phyloP scores from a whole-genome alignment of 2,888 invertebrate genomes.

The Agrochola lychnidis region DNA sequence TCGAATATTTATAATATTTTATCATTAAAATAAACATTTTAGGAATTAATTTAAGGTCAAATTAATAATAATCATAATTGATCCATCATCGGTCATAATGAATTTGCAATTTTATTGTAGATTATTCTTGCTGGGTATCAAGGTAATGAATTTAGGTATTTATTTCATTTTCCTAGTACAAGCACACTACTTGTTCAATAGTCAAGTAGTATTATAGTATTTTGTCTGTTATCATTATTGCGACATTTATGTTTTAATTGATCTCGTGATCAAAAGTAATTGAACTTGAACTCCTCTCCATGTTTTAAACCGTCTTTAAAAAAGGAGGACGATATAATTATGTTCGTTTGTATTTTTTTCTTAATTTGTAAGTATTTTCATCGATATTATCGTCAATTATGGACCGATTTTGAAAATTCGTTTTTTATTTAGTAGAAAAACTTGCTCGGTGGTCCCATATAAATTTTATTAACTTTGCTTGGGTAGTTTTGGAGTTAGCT shows the following conservation, averaged over 20 bases:
- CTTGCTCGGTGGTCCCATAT: too few species aligned
- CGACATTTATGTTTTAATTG: not conserved
- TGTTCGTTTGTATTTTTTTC: too few species aligned
- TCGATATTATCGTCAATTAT: too few species aligned
- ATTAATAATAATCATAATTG: slow-evolving; percentile 32
- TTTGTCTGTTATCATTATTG: not conserved
- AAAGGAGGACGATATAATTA: too few species aligned
- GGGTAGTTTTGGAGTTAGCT: too few species aligned
- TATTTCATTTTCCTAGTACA: not conserved
- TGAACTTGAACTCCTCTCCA: not conserved
- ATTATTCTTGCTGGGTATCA: slow-evolving; percentile 19
- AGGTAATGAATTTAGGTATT: slow-evolving; percentile 6
- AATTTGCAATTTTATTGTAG: slow-evolving; percentile 32
- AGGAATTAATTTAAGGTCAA: not conserved
- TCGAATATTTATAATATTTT: not conserved
- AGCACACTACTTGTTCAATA: not conserved
- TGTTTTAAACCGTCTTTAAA: too few species aligned
- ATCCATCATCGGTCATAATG: slow-evolving; percentile 18
- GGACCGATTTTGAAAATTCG: too few species aligned
- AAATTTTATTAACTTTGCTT: too few species aligned
- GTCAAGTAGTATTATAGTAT: not conserved
- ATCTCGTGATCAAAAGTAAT: not conserved
- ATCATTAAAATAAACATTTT: not conserved
- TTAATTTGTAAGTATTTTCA: too few species aligned
- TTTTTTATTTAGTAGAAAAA: too few species aligned